phyloP scores from a whole-genome alignment of 2,113 vertebrate species.

The Henicopernis longicauda region DNA sequence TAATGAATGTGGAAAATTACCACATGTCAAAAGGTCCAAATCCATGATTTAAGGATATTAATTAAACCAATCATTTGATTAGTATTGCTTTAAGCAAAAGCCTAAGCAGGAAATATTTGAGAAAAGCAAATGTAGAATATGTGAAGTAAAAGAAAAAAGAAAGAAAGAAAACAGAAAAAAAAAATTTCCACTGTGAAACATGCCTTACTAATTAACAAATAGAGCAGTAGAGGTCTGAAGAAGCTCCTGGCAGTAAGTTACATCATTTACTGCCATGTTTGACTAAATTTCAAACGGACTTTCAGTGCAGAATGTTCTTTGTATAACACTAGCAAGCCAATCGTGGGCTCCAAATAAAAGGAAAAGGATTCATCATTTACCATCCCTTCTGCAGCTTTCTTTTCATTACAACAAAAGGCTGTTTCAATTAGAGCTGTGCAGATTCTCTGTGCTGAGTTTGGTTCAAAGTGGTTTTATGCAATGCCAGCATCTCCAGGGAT shows the following conservation, averaged over 20 bases:
- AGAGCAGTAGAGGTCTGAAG: constrained; percentile 25
- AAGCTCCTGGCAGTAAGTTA: not conserved
- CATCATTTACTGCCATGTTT: not conserved
- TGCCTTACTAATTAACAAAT: constrained; percentile 15
- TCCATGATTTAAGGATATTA: not conserved
- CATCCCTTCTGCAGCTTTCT: constrained; percentile 5
- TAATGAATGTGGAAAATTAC: not conserved
- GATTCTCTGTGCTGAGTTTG: not conserved
- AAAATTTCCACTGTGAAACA: not conserved
- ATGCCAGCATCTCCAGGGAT: constrained; percentile 13
- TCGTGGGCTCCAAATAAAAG: constrained; percentile 21
- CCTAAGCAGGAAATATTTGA: not conserved
- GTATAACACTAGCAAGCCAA: not conserved
- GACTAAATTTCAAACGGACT: constrained; percentile 12
- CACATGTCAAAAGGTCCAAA: not conserved
- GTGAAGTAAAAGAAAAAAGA: not conserved
- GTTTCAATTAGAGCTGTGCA: constrained; percentile 3
- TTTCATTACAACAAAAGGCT: constrained; percentile 13
- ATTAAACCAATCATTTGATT: constrained; percentile 27
- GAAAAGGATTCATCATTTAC: constrained; percentile 17
- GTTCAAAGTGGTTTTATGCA: constrained; percentile 11
- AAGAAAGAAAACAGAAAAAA: not conserved
- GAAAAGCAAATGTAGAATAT: not conserved
- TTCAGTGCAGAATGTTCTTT: constrained; percentile 1
- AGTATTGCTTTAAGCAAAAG: not conserved